These are phyloP conservation scores for Lamproptera curius DNA, from an alignment of 2,888 invertebrate species.

Conservation along the genomic window DNA sequence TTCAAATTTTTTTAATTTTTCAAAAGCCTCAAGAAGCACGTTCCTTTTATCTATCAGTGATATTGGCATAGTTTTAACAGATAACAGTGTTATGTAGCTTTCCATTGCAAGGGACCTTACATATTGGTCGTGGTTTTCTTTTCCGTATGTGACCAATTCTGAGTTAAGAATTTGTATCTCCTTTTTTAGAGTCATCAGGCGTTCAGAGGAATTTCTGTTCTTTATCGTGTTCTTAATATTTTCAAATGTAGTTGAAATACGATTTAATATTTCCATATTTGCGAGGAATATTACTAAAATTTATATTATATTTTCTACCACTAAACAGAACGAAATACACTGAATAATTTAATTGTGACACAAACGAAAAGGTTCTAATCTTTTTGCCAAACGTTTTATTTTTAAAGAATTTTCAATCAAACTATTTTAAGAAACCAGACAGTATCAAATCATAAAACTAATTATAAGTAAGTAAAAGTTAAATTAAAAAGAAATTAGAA, in stretches of 20 bases:
- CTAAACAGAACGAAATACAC: too few species aligned
- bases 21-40: slow-evolving; percentile 47
- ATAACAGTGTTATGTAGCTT: slow-evolving; percentile 57
- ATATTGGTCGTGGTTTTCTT: slow-evolving; percentile 54
- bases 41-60: slow-evolving; percentile 54
- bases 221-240: slow-evolving; percentile 51
- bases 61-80: slow-evolving; percentile 58
- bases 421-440: too few species aligned
- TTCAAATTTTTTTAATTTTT: slow-evolving; percentile 54
- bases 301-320: background rate
- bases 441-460: too few species aligned
- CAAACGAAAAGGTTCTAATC: too few species aligned
- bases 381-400: background rate
- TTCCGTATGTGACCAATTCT: slow-evolving; percentile 54
- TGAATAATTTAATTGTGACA: too few species aligned
- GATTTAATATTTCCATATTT: slow-evolving; percentile 51
- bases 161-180: slow-evolving; percentile 51
- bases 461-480: too few species aligned
- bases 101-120: slow-evolving; percentile 64
- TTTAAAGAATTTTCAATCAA: background rate
- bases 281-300: slow-evolving; percentile 14
- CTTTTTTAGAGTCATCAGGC: slow-evolving; percentile 48
- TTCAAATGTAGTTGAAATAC: slow-evolving; percentile 54
- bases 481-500: too few species aligned
- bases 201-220: slow-evolving; percentile 49